These are phyloP conservation scores for Margarornis squamiger DNA, from an alignment of 2,797 vertebrate species.

Conservation along the genomic window DNA sequence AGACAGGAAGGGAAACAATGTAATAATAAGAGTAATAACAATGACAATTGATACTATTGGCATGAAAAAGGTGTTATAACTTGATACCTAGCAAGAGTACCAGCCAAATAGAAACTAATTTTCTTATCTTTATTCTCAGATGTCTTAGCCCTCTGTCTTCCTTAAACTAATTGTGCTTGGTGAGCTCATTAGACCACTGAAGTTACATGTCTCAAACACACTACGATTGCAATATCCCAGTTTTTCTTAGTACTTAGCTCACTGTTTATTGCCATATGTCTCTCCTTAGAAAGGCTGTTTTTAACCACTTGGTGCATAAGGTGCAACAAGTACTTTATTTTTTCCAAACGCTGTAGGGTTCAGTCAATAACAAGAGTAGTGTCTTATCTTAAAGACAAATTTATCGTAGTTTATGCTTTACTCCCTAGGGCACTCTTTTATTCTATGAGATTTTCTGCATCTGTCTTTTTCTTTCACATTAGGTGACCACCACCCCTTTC, in stretches of 20 bases:
- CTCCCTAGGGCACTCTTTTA: not conserved
- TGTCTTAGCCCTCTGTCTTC: not conserved
- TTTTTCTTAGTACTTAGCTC: conserved; percentile 1
- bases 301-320: not conserved
- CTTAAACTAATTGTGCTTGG: not conserved
- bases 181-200: not conserved
- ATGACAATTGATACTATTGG: not conserved
- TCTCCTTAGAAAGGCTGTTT: not conserved
- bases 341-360: conserved; percentile 9
- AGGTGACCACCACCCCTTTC: not conserved
- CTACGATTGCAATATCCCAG: not conserved
- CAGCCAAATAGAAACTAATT: not conserved
- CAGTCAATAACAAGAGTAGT: not conserved
- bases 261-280: not conserved
- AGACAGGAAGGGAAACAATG: not conserved
- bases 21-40: not conserved
- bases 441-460: not conserved
- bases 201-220: not conserved
- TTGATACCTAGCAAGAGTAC: not conserved
- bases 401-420: not conserved
- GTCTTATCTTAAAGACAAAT: not conserved
- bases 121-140: not conserved
- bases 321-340: conserved; percentile 22
- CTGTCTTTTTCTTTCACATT: not conserved
- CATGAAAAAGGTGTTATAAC: not conserved